These are phyloP conservation scores for Bimastos eiseni DNA, from an alignment of 2,888 invertebrate species.

Conservation along the genomic window DNA sequence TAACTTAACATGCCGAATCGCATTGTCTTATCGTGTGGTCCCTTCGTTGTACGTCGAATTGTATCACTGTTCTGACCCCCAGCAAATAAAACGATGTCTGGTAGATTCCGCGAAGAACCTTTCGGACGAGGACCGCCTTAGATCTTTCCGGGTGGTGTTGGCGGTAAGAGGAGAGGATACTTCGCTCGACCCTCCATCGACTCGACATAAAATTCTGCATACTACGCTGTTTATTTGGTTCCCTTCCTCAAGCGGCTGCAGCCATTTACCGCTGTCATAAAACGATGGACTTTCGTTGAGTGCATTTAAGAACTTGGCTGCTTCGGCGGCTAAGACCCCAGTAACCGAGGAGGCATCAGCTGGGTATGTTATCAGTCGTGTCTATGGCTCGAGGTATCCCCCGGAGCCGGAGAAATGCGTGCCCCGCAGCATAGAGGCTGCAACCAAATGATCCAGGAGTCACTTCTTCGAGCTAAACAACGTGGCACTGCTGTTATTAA, in stretches of 20 bases:
- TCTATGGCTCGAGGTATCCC: neutral
- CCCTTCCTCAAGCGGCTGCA: neutral
- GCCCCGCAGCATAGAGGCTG: neutral
- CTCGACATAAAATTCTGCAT: neutral
- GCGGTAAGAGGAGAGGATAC: neutral
- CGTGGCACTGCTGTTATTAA: neutral
- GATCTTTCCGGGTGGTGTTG: conserved; percentile 4
- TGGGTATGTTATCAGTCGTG: neutral
- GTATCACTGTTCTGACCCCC: neutral
- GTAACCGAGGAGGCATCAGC: neutral
- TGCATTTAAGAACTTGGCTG: neutral
- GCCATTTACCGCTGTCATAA: conserved; percentile 22
- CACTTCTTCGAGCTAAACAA: neutral
- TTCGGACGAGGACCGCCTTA: neutral
- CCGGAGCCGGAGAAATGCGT: neutral
- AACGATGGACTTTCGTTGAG: neutral
- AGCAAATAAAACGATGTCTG: neutral
- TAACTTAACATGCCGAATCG: neutral
- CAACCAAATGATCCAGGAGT: neutral
- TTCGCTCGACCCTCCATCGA: neutral
- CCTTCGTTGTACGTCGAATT: neutral
- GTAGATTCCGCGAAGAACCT: neutral
- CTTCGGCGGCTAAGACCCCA: neutral
- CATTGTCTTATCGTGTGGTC: neutral
- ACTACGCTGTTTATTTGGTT: neutral